Percentiles rank a stretch among this genome's conserved stretches.
These are phyloP conservation scores for Mellilla xanthometata DNA, from an alignment of 2,888 invertebrate species.

Conservation along the genomic window DNA sequence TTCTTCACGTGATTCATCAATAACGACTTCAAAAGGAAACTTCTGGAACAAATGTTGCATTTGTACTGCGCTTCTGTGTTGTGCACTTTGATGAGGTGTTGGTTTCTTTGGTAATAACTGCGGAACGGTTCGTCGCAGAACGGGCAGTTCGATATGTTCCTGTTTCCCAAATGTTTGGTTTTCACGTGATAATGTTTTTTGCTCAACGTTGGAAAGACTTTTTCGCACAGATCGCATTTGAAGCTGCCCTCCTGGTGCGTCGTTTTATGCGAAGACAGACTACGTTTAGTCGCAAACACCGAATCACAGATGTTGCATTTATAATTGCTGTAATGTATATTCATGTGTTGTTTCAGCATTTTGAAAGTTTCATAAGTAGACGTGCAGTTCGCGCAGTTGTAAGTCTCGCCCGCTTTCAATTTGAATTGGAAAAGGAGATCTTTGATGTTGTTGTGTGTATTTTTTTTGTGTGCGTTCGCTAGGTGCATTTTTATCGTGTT, in stretches of 20 bases:
- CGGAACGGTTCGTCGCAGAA: conserved; percentile 63
- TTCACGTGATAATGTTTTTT: conserved; percentile 70
- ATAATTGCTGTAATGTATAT: conserved; percentile 64
- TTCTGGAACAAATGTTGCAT: conserved; percentile 64
- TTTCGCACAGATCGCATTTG: conserved; percentile 68
- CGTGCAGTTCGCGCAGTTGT: conserved; percentile 61
- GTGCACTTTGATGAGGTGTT: conserved; percentile 67
- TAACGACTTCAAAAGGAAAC: conserved; percentile 60
- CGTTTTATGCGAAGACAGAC: conserved; percentile 52
- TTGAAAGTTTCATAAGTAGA: conserved; percentile 69
- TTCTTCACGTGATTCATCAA: conserved; percentile 70
- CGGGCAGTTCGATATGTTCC: conserved; percentile 66
- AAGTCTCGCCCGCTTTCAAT: conserved; percentile 58
- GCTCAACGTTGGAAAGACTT: conserved; percentile 54
- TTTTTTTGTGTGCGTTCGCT: conserved; percentile 49
- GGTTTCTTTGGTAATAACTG: conserved; percentile 68
- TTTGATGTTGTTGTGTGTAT: conserved; percentile 57
- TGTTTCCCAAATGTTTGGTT: conserved; percentile 61
- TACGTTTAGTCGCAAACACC: conserved; percentile 59
- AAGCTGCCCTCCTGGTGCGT: conserved; percentile 64
- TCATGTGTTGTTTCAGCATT: conserved; percentile 73
- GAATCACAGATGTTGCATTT: conserved; percentile 56
- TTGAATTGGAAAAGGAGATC: conserved; percentile 67
- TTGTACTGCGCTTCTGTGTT: conserved; percentile 68
- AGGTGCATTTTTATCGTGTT: conserved; percentile 59